Evolutionary conservation across 2,113 vertebrate genomes (phyloP), one percentile per base, ranked within the genome.

Genomic region (Ageneiosus marmoratus): DNA sequence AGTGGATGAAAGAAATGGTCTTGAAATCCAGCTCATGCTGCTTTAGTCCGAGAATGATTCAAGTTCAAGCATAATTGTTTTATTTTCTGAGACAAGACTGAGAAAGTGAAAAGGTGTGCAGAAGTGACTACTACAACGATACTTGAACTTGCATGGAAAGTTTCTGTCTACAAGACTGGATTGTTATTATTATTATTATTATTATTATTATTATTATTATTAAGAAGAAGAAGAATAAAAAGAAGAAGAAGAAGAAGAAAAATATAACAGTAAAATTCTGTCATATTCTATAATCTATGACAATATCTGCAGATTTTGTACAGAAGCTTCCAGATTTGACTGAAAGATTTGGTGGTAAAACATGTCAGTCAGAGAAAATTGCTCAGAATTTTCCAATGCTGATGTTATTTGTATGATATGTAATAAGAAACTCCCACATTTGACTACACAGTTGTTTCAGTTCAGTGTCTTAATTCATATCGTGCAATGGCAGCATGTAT

Each of bases 401-500:
- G 22, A 24, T 44, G 9, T 44, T 70, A 70, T 70, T 70, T 70
- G 41, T 24, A 44, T 44, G 20, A 34, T 44, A 10, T 70, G 67
- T n/a, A 44, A 70, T 70, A 70, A 44, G 37, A 70, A 70, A 70
- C 67, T 44, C 18, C 37, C 20, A 44, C 37, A 44, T 70, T 11
- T 12, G 9, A 70, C 44, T 24, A 70, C 67, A 70, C 20, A 70
- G 44, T 44, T 70, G 37, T 18, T 24, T 44, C n/a, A n/a, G n/a
- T n/a, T n/a, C n/a, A n/a, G n/a, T 48, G 24, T 62, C 55, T 78
- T 79, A 74, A 85, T 73, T 78, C 37, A 56, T 51, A 32, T 72
- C 53, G 82, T 73, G 55, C 24, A 48, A 50, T 50, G 48, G 1
- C 63, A 78, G 51, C 48, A 50, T 58, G 27, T 48, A 85, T 27